Percentiles rank a stretch among this genome's conserved stretches.
Conservation (phyloP, 2,888 invertebrate species). For the Orthonevra nobilis region DNA sequence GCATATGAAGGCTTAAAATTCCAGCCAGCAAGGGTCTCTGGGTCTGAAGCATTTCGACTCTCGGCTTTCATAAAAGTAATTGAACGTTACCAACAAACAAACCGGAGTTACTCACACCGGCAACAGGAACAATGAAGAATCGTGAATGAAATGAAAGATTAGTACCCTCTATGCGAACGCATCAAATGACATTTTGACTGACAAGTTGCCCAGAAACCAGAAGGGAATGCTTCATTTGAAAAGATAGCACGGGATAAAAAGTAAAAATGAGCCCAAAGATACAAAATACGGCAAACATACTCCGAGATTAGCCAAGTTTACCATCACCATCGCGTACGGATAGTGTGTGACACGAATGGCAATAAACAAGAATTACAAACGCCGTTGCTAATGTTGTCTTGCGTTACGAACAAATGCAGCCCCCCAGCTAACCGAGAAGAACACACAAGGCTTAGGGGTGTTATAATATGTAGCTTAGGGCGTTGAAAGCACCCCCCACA, state of each 20-base stretch:
- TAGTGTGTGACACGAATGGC: conserved; percentile 61
- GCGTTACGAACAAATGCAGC: conserved; percentile 10
- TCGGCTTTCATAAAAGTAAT: conserved; percentile 40
- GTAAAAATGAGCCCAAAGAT: neutral
- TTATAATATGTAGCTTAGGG: conserved; percentile 11
- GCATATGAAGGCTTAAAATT: conserved; percentile 18
- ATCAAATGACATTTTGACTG: conserved; percentile 58
- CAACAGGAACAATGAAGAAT: neutral
- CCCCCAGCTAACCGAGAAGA: neutral
- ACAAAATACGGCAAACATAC: conserved; percentile 31
- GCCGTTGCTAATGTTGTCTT: conserved; percentile 41
- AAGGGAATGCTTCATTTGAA: conserved; percentile 16
- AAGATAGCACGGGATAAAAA: conserved; percentile 1
- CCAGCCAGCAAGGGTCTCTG: conserved; percentile 5
- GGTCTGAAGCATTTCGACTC: neutral
- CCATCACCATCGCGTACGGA: conserved; percentile 3
- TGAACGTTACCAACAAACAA: conserved; percentile 56
- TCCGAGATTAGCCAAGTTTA: conserved; percentile 50
- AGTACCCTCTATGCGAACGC: conserved; percentile 2
- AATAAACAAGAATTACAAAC: conserved; percentile 65
- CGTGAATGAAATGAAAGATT: conserved; percentile 28
- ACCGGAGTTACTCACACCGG: conserved; percentile 24
- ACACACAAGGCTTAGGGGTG: conserved; percentile 23
- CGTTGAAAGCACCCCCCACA: conserved; percentile 9
- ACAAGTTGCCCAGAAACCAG: conserved; percentile 9